phyloP scores from a whole-genome alignment of 1,140 invertebrate genomes.

The Ostrea denselamellosa region DNA sequence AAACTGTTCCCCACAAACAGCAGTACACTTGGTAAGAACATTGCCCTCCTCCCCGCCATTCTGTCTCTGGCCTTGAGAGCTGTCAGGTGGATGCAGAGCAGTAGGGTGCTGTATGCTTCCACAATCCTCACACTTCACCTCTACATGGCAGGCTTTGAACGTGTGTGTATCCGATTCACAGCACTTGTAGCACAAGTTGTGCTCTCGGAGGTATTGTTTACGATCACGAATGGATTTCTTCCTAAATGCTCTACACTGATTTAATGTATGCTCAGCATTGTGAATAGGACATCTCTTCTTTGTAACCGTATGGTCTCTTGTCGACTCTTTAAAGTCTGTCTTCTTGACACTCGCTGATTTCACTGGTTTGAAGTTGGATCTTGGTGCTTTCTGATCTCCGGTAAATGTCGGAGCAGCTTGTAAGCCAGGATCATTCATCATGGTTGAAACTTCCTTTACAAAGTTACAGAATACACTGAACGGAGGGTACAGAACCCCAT shows the following conservation, averaged over 20 bases:
- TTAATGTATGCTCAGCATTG: background rate
- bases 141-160: background rate
- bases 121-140: background rate
- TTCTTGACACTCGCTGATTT: background rate
- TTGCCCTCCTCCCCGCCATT: background rate
- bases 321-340: background rate
- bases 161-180: slow-evolving; percentile 18
- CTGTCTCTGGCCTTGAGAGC: background rate
- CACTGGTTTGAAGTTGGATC: background rate
- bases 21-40: slow-evolving; percentile 43
- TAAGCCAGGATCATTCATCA: slow-evolving; percentile 55
- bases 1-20: slow-evolving; percentile 47
- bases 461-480: slow-evolving; percentile 50
- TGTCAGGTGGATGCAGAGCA: slow-evolving; percentile 23
- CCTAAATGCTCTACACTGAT: slow-evolving; percentile 32
- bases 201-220: slow-evolving; percentile 1
- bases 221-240: slow-evolving; percentile 31
- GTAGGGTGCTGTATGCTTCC: slow-evolving; percentile 10
- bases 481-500: slow-evolving; percentile 50
- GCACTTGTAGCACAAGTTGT: slow-evolving; percentile 42
- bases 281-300: slow-evolving; percentile 35
- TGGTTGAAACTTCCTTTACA: slow-evolving; percentile 31
- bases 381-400: background rate
- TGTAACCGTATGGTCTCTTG: background rate
- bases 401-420: no score